Conservation (phyloP, 2,888 invertebrate species). For the Drosophila rellima region DNA sequence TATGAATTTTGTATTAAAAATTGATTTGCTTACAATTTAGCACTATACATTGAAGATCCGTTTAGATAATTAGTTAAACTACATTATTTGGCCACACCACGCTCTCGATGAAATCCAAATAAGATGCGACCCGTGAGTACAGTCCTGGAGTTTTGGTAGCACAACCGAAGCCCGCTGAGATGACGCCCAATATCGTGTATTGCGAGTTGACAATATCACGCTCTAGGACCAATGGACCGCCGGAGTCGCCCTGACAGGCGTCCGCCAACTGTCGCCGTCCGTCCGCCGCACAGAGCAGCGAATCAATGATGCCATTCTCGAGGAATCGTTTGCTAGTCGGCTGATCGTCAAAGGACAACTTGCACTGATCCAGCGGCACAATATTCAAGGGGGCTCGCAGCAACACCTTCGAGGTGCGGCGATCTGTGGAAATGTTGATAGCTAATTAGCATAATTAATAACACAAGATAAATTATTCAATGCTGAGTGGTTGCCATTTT, state of each 20-base stretch:
- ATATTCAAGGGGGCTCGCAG: slow-evolving; percentile 72
- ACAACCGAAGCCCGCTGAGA: slow-evolving; percentile 82
- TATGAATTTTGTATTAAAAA: slow-evolving; percentile 36
- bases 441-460: not conserved
- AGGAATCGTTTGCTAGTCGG: slow-evolving; percentile 46
- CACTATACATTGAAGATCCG: slow-evolving; percentile 31
- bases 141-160: slow-evolving; percentile 80
- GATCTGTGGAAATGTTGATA: slow-evolving; percentile 31
- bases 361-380: slow-evolving; percentile 64
- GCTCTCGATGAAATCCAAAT: slow-evolving; percentile 82
- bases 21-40: slow-evolving; percentile 34
- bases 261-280: slow-evolving; percentile 57
- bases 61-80: slow-evolving; percentile 20
- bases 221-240: slow-evolving; percentile 80
- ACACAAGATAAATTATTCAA: not conserved
- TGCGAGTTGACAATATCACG: slow-evolving; percentile 50
- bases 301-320: slow-evolving; percentile 58
- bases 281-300: slow-evolving; percentile 76
- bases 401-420: slow-evolving; percentile 59
- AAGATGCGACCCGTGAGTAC: slow-evolving; percentile 82
- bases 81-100: slow-evolving; percentile 79
- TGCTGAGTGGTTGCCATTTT: no score
- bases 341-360: slow-evolving; percentile 48
- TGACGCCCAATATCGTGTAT: slow-evolving; percentile 79
- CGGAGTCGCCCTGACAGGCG: slow-evolving; percentile 84